Evolutionary conservation across 2,113 vertebrate genomes (phyloP).

Genomic region (Mobula birostris): DNA sequence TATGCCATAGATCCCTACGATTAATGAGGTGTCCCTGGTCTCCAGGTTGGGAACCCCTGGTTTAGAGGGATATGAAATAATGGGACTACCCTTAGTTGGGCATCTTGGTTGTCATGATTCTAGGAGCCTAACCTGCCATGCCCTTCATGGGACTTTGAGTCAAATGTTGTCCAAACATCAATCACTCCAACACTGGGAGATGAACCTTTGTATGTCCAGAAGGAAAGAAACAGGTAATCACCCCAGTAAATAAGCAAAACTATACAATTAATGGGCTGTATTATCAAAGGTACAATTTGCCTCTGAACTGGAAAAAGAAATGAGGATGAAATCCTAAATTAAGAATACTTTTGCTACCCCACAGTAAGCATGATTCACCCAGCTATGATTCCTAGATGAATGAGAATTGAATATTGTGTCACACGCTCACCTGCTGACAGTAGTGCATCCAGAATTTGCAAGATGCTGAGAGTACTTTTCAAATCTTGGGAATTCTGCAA

Average conservation of each 20-base stretch:
- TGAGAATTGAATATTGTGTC: not conserved
- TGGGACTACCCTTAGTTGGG: no score
- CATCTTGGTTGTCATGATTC: no score
- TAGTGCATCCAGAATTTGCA: conserved; percentile 74
- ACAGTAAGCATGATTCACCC: not conserved
- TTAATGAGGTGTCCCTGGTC: no score
- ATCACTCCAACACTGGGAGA: no score
- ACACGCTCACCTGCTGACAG: conserved; percentile 73
- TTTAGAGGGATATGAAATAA: no score
- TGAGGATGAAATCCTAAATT: not conserved
- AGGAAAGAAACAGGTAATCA: no score
- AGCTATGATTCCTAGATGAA: not conserved
- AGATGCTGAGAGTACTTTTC: conserved; percentile 65
- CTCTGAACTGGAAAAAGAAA: not conserved
- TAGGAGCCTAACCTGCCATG: no score
- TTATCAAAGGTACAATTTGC: not conserved
- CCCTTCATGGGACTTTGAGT: no score
- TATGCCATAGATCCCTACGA: no score
- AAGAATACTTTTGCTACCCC: not conserved
- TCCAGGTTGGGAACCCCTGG: no score
- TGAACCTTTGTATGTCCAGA: no score
- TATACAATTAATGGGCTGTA: not conserved
- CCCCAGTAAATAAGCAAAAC: not conserved
- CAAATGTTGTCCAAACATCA: no score
- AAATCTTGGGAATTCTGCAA: conserved; percentile 70